phyloP scores from a whole-genome alignment of 2,113 vertebrate species.

The Caracal caracal region DNA sequence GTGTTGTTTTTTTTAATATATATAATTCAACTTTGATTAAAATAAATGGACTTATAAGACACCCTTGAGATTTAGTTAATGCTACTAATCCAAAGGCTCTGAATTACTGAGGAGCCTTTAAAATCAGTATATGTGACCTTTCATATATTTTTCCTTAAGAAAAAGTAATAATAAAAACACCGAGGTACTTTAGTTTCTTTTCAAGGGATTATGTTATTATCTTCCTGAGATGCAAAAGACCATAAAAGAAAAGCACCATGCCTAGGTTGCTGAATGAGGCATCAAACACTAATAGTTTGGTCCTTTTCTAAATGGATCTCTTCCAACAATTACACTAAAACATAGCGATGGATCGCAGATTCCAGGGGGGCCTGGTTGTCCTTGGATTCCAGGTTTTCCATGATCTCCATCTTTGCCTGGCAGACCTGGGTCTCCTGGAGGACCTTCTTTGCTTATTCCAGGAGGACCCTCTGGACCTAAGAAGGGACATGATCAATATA shows the following conservation, averaged over 20 bases:
- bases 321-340: constrained; percentile 92
- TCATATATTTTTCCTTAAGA: constrained; percentile 59
- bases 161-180: constrained; percentile 68
- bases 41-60: constrained; percentile 68
- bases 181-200: constrained; percentile 90
- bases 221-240: constrained; percentile 95
- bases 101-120: constrained; percentile 43
- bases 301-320: constrained; percentile 96
- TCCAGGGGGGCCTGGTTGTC: constrained; percentile 92
- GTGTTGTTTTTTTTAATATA: constrained; percentile 37
- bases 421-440: constrained; percentile 89
- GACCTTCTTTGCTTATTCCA: constrained; percentile 92
- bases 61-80: constrained; percentile 65
- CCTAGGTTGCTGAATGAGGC: constrained; percentile 77
- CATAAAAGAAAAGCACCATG: constrained; percentile 86
- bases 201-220: constrained; percentile 88
- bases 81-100: constrained; percentile 53
- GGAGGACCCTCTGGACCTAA: constrained; percentile 93
- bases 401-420: constrained; percentile 92
- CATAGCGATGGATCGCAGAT: constrained; percentile 95
- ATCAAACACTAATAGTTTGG: constrained; percentile 92
- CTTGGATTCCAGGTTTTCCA: constrained; percentile 91
- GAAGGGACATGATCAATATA: neutral
- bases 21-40: constrained; percentile 48
- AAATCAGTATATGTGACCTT: constrained; percentile 68